Conservation (phyloP, 2,888 invertebrate species). For the Julus scanicus region DNA sequence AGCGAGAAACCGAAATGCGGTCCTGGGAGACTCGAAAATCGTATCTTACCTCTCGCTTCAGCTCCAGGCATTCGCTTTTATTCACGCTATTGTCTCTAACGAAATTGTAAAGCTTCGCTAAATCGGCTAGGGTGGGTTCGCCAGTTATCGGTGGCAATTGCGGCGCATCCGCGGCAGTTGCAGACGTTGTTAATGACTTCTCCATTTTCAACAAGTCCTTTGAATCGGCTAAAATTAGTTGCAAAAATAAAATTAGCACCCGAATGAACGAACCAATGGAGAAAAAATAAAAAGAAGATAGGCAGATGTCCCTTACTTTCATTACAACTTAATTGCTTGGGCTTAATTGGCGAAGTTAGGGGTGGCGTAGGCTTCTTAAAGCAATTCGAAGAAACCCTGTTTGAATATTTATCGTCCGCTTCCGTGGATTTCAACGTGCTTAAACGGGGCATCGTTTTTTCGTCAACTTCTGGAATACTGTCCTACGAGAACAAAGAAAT, state of each 20-base stretch:
- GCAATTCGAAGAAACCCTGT: conserved; percentile 3
- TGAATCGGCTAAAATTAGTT: neutral
- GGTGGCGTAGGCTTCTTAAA: conserved; percentile 5
- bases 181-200: neutral
- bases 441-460: neutral
- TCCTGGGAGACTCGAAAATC: no score
- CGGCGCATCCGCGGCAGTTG: neutral
- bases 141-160: neutral
- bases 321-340: neutral
- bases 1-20: neutral
- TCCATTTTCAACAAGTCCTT: neutral
- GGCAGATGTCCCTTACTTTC: neutral
- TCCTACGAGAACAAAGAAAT: conserved; percentile 19
- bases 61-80: conserved; percentile 38
- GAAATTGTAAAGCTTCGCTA: neutral
- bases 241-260: neutral
- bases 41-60: conserved; percentile 50
- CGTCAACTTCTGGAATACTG: conserved; percentile 50
- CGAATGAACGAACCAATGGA: neutral
- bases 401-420: neutral
- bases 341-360: conserved; percentile 27
- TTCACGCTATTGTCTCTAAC: neutral
- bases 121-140: conserved; percentile 41
- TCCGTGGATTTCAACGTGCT: neutral
- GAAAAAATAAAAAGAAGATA: no score